Percentiles rank a stretch among this genome's conserved stretches.
These are phyloP conservation scores for Sternotherus odoratus DNA, from an alignment of 2,797 vertebrate species.

Conservation along the genomic window DNA sequence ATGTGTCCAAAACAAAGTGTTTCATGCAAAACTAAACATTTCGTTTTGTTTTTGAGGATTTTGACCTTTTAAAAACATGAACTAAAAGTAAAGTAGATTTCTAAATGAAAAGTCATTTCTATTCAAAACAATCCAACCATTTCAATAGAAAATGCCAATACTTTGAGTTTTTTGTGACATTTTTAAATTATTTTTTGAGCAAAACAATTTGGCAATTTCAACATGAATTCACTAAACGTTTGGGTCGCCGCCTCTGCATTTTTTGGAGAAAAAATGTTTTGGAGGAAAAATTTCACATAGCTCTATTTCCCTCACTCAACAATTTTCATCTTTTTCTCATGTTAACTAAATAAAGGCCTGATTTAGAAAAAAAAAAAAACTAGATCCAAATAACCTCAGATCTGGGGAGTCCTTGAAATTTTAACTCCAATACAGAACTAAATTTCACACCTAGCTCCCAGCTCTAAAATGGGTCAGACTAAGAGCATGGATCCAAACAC, in stretches of 20 bases:
- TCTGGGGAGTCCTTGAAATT: neutral
- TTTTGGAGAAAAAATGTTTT: neutral
- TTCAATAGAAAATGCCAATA: too few species aligned
- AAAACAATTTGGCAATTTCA: neutral
- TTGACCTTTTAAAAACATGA: too few species aligned
- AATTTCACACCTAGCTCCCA: neutral
- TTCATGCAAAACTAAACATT: too few species aligned
- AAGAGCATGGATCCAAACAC: neutral
- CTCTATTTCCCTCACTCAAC: neutral
- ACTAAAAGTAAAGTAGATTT: too few species aligned
- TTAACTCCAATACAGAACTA: neutral
- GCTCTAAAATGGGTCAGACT: neutral
- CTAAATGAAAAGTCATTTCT: too few species aligned
- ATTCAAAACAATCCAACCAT: too few species aligned
- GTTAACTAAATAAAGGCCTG: neutral
- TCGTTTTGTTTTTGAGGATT: too few species aligned
- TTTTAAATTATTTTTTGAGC: neutral
- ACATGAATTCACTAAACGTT: neutral
- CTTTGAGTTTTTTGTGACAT: neutral
- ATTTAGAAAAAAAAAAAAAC: constrained; percentile 16
- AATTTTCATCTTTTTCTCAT: neutral
- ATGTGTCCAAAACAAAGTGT: too few species aligned
- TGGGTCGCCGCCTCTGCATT: neutral
- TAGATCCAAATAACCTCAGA: neutral
- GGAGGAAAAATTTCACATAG: neutral